Conservation (phyloP, 2,113 vertebrate species). For the Peromyscus californicus region DNA sequence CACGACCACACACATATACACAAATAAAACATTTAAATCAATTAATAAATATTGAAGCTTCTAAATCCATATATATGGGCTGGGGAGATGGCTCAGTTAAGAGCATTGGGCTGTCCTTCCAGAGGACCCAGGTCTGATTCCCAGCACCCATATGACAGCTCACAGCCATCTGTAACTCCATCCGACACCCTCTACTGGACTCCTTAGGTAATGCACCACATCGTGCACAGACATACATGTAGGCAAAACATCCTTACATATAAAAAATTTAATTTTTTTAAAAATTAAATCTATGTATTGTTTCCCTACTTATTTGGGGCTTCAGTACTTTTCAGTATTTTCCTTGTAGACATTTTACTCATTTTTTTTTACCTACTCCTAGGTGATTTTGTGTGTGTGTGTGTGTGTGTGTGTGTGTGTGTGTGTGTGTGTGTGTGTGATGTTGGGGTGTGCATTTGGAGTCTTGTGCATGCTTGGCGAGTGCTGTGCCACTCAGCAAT, state of each 20-base stretch:
- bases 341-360: background rate
- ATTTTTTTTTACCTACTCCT: slow-evolving; percentile 13
- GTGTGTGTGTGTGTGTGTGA: background rate
- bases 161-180: background rate
- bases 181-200: background rate
- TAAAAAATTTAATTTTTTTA: background rate
- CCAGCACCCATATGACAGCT: background rate
- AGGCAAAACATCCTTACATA: background rate
- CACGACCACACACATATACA: background rate
- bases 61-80: background rate
- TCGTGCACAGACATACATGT: background rate
- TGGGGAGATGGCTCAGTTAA: background rate
- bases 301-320: background rate
- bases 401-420: too few relatives aligned
- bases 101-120: background rate
- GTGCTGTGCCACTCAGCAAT: background rate
- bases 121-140: background rate
- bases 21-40: background rate
- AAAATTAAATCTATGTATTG: background rate
- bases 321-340: slow-evolving; percentile 9
- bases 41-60: background rate
- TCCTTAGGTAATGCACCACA: background rate
- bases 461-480: background rate
- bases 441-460: background rate
- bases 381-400: background rate